These are phyloP conservation scores for Epirrhoe alternata DNA, from an alignment of 2,888 invertebrate species.

Conservation along the genomic window DNA sequence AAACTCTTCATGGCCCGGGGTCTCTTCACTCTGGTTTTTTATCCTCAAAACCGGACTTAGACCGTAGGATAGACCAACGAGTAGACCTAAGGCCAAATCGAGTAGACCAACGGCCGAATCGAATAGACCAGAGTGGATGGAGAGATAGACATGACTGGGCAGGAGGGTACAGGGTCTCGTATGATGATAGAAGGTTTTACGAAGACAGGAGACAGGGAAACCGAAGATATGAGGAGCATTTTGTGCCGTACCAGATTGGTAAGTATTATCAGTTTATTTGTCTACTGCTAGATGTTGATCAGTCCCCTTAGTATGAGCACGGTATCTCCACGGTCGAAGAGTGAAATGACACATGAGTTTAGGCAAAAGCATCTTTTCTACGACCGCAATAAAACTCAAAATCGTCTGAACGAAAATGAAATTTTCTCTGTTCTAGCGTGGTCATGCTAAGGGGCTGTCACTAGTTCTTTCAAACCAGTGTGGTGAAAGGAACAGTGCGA, in stretches of 20 bases:
- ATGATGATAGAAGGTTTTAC: conserved; percentile 51
- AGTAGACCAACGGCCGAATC: conserved; percentile 35
- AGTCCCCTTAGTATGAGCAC: no score
- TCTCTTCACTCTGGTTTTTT: conserved; percentile 76
- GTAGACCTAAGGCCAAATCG: conserved; percentile 46
- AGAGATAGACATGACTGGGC: conserved; percentile 64
- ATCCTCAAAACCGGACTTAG: conserved; percentile 59
- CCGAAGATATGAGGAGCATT: conserved; percentile 65
- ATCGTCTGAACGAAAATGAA: no score
- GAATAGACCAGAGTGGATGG: conserved; percentile 39
- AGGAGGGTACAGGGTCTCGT: conserved; percentile 52
- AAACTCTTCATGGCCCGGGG: conserved; percentile 70
- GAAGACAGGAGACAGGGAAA: conserved; percentile 47
- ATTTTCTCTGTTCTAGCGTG: no score
- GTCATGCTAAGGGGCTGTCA: no score
- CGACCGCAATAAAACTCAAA: no score
- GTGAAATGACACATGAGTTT: no score
- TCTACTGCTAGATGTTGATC: no score
- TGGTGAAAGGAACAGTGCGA: no score
- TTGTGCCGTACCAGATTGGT: conserved; percentile 85
- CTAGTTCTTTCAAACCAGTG: no score
- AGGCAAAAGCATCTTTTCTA: no score
- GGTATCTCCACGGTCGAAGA: no score
- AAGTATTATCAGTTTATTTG: conserved; percentile 43
- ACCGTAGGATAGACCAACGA: conserved; percentile 34